phyloP scores from a whole-genome alignment of 2,113 vertebrate genomes.

The Fregata magnificens region DNA sequence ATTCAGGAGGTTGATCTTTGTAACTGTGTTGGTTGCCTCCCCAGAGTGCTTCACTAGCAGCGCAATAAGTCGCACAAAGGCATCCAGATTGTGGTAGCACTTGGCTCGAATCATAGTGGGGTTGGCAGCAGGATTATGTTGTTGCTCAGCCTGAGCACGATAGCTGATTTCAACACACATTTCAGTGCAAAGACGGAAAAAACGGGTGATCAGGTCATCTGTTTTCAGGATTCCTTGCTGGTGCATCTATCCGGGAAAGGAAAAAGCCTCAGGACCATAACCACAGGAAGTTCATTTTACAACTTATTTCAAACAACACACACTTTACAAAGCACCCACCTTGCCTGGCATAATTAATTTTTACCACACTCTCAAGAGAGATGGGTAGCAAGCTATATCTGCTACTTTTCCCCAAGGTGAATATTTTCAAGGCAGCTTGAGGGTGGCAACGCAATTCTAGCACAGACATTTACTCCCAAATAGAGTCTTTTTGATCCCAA shows the following conservation, averaged over 20 bases:
- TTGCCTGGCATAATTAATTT: neutral
- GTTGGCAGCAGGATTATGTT: slow-evolving; percentile 96
- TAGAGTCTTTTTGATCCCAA: neutral
- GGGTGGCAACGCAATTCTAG: neutral
- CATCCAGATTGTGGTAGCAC: slow-evolving; percentile 98
- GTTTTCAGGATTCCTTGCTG: slow-evolving; percentile 99
- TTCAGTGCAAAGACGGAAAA: slow-evolving; percentile 97
- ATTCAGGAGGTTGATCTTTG: slow-evolving; percentile 98
- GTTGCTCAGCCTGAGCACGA: slow-evolving; percentile 94
- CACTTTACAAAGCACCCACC: neutral
- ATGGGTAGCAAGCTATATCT: neutral
- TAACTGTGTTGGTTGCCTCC: slow-evolving; percentile 97
- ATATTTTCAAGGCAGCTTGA: neutral
- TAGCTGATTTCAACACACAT: slow-evolving; percentile 99
- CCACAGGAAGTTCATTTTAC: neutral
- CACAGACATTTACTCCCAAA: neutral
- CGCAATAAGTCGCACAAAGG: slow-evolving; percentile 95
- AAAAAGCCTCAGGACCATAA: neutral
- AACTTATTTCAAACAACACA: neutral
- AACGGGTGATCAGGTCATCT: slow-evolving; percentile 95
- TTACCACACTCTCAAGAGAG: neutral
- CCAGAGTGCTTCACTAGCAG: slow-evolving; percentile 98
- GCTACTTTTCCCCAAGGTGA: too few relatives aligned
- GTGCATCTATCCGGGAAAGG: slow-evolving; percentile 85
- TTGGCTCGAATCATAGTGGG: slow-evolving; percentile 97